These are phyloP conservation scores for Diacarnus erythraeanus DNA, from an alignment of 37 sponge, comb jelly and placozoan species.

Conservation along the genomic window DNA sequence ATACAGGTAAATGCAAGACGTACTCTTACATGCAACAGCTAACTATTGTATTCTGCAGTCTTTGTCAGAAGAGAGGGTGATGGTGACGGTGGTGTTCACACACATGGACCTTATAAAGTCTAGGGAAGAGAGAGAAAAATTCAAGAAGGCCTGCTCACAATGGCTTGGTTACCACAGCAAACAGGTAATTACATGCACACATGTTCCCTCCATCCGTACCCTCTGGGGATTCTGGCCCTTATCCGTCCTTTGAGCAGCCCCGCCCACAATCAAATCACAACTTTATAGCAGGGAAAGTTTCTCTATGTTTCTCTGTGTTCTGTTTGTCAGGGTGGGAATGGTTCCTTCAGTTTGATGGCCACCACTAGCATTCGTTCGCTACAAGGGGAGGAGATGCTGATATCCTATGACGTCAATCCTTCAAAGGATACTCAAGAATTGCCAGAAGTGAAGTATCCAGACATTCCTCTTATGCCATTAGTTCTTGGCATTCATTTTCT, in stretches of 20 bases:
- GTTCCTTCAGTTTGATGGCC: constrained; percentile 21
- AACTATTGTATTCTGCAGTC: not conserved
- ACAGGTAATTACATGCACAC: not conserved
- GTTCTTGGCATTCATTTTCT: constrained; percentile 48
- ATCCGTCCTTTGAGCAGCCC: too few species aligned
- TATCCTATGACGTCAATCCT: constrained; percentile 11
- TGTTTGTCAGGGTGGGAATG: constrained; percentile 6
- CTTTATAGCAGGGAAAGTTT: too few species aligned
- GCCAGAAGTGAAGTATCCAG: not conserved
- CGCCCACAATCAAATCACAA: too few species aligned
- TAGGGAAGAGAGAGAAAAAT: constrained; percentile 37
- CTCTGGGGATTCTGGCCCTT: not conserved
- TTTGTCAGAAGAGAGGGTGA: constrained; percentile 15
- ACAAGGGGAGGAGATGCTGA: constrained; percentile 27
- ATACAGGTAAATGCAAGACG: constrained; percentile 31
- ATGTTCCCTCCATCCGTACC: not conserved
- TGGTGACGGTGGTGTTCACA: constrained; percentile 69
- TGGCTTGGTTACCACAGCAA: constrained; percentile 16
- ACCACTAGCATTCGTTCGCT: constrained; percentile 30
- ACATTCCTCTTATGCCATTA: constrained; percentile 45
- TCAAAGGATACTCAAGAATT: constrained; percentile 17
- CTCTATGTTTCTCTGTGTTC: not conserved
- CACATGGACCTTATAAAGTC: constrained; percentile 41
- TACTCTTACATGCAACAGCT: not conserved
- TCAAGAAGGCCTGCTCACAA: constrained; percentile 3